These are phyloP conservation scores for Brachylomia viminalis DNA, from an alignment of 2,888 invertebrate species.

Conservation along the genomic window DNA sequence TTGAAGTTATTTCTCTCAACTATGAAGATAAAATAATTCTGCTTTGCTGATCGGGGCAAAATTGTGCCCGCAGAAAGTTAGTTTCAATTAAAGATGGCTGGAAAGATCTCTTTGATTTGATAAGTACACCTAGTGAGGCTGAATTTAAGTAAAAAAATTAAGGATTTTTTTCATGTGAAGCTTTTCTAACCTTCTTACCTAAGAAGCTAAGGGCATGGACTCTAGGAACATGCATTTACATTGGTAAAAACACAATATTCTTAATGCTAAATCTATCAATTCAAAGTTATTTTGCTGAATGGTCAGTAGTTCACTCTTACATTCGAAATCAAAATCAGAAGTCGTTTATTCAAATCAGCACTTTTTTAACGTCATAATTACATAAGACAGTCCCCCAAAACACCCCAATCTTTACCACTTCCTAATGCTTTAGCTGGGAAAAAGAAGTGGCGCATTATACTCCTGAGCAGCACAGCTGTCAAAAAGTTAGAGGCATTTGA, in stretches of 20 bases:
- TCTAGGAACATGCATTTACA: neutral
- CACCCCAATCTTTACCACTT: neutral
- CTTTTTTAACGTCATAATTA: neutral
- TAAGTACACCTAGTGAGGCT: neutral
- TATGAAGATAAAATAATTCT: conserved; percentile 8
- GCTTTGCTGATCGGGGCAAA: conserved; percentile 26
- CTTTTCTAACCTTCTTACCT: neutral
- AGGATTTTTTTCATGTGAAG: neutral
- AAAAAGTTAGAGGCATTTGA: too few species aligned
- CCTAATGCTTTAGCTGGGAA: neutral
- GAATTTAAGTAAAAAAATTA: neutral
- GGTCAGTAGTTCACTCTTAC: neutral
- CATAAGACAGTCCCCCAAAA: neutral
- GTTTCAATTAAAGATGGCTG: conserved; percentile 9
- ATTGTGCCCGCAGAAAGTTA: neutral
- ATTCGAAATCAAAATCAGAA: neutral
- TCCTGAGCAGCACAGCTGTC: neutral
- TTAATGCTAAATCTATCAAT: neutral
- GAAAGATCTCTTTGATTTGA: neutral
- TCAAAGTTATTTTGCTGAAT: neutral
- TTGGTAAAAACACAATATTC: neutral
- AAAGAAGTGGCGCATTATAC: neutral
- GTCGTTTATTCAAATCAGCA: neutral
- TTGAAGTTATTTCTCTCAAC: conserved; percentile 20
- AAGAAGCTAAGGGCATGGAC: neutral